Conservation (phyloP, 1,140 invertebrate genomes). For the Euschistus heros region DNA sequence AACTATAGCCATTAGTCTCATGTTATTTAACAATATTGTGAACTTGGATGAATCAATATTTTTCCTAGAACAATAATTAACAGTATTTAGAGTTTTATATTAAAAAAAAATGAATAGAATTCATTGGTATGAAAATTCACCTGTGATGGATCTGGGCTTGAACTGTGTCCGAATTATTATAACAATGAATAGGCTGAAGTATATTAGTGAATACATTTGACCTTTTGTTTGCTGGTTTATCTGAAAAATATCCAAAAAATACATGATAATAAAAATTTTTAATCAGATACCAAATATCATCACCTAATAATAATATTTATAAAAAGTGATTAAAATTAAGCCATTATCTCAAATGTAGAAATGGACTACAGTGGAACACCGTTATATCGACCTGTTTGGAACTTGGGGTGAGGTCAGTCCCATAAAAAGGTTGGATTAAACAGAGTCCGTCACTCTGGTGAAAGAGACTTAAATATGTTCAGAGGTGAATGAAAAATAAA, state of each 20-base stretch:
- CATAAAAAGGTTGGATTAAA: too few relatives aligned
- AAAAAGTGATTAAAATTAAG: too few relatives aligned
- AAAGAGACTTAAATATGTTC: too few relatives aligned
- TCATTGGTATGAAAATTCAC: constrained; percentile 27
- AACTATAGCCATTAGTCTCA: constrained; percentile 85
- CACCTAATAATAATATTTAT: too few relatives aligned
- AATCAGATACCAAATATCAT: too few relatives aligned
- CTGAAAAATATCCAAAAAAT: constrained; percentile 30
- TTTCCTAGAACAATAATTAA: constrained; percentile 34
- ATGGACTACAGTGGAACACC: too few relatives aligned
- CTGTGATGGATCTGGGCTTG: constrained; percentile 77
- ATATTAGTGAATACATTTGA: constrained; percentile 86
- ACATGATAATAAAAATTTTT: too few relatives aligned
- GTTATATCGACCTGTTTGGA: too few relatives aligned
- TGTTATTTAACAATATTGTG: constrained; percentile 87
- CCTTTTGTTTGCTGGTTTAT: constrained; percentile 53
- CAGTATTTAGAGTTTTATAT: background rate
- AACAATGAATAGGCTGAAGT: constrained; percentile 55
- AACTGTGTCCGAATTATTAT: constrained; percentile 36
- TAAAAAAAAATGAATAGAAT: background rate
- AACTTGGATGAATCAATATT: constrained; percentile 62
- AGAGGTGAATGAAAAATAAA: too few relatives aligned
- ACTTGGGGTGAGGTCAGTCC: too few relatives aligned
- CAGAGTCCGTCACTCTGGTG: too few relatives aligned
- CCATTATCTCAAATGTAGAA: too few relatives aligned